Conservation (phyloP, 2,113 vertebrate species). For the Noctilio leporinus region DNA sequence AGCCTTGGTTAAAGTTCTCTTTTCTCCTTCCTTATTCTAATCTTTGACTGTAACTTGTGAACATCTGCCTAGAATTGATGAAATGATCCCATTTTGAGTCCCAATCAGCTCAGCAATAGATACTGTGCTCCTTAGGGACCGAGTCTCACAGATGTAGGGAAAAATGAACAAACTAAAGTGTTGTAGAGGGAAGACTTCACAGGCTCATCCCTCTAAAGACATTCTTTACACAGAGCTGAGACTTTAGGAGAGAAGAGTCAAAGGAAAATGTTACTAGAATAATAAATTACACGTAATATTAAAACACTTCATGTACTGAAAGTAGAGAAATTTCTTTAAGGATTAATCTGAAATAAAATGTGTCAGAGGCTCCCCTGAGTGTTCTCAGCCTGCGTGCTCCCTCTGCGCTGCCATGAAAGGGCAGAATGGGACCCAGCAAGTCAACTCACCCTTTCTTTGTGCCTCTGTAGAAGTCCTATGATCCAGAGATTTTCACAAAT, state of each 20-base stretch:
- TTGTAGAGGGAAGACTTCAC: neutral
- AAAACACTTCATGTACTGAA: neutral
- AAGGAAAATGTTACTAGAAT: slow-evolving; percentile 36
- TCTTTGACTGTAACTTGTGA: slow-evolving; percentile 29
- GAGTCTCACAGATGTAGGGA: neutral
- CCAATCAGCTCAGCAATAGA: neutral
- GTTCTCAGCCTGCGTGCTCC: neutral
- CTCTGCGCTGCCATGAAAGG: neutral
- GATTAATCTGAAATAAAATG: slow-evolving; percentile 56
- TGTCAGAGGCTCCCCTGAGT: slow-evolving; percentile 8
- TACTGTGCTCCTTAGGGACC: neutral
- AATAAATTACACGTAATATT: too few species aligned
- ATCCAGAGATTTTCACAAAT: too few species aligned
- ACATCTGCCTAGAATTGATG: slow-evolving; percentile 18
- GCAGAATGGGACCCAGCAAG: too few species aligned
- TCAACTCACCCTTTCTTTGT: too few species aligned
- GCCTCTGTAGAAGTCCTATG: too few species aligned
- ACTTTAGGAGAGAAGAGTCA: neutral
- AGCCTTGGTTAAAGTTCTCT: too few species aligned
- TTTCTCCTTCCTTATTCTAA: neutral
- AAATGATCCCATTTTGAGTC: neutral
- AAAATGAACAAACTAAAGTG: neutral
- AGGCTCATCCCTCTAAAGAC: neutral
- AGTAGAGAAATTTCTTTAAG: neutral
- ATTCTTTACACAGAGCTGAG: neutral